Evolutionary conservation across 1,140 invertebrate species (phyloP), one percentile per base, ranked within the genome.

Genomic region (Habropoda laboriosa): DNA sequence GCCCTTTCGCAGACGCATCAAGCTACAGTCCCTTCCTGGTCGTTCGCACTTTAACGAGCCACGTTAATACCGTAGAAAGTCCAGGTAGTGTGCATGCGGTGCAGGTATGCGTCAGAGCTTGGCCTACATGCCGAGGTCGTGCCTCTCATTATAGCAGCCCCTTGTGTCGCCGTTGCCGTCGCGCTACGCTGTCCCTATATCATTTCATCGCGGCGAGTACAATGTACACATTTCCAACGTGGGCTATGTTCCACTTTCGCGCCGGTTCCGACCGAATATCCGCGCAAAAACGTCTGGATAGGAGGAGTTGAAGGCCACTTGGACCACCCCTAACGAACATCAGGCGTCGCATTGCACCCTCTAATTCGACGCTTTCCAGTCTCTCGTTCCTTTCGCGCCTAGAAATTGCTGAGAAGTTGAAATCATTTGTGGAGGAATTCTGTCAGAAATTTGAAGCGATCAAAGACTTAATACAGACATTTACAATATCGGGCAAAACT

Each of bases 71-170:
- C 42, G 58, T 40, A 38, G 57, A 74, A 81, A 81, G 82, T 86
- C 63, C 72, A 87, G 80, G 82, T 80, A 83, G 86, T 86, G 87
- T 88, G 68, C 80, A 87, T 63, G 58, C 58, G 66, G 58, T 45
- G 70, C 76, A 83, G 68, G 71, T 81, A 81, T 77, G 78, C 76
- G 79, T 87, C 82, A 82, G 86, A 89, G 87, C 85, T 91, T 90
- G 89, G 88, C 90, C 90, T 89, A 92, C 83, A 91, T 92, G 89
- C 88, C 87, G 90, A 89, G 87, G 86, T 90, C 86, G 84, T 64
- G 68, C 72, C 82, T 78, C 91, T 92, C 89, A 90, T 92, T 92
- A 92, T 87, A 85, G 74, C 87, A 75, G 81, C 66, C 86, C 86
- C 90, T 91, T 87, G 85, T 90, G 80, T 87, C 87, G 82, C 79